phyloP scores from a whole-genome alignment of 2,113 vertebrate species.

The Phylloscopus trochilus region DNA sequence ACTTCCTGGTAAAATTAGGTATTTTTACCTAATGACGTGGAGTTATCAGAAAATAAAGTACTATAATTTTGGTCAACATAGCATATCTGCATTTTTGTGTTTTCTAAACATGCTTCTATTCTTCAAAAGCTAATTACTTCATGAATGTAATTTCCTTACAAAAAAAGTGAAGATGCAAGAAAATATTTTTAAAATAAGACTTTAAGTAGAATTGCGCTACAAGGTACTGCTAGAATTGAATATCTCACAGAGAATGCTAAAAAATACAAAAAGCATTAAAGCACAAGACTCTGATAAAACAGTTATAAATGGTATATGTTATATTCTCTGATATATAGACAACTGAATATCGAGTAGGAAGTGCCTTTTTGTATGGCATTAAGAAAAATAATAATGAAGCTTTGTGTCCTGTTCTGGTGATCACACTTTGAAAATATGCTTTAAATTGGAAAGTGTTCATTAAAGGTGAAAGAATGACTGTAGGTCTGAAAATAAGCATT shows the following conservation, averaged over 20 bases:
- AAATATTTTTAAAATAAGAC: not conserved
- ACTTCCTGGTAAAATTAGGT: not conserved
- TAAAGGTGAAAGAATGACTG: not conserved
- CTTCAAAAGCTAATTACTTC: not conserved
- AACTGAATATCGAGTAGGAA: not conserved
- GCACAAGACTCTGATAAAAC: not conserved
- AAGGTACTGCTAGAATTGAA: not conserved
- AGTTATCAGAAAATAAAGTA: not conserved
- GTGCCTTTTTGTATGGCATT: not conserved
- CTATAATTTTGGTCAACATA: not conserved
- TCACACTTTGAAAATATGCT: not conserved
- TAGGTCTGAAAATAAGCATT: not conserved
- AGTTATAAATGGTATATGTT: not conserved
- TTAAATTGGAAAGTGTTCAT: not conserved
- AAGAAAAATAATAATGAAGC: not conserved
- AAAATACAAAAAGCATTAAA: not conserved
- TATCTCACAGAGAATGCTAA: not conserved
- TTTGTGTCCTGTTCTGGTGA: not conserved
- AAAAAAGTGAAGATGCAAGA: not conserved
- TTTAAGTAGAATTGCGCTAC: not conserved
- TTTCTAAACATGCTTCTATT: not conserved
- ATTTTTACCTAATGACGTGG: not conserved
- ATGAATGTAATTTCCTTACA: not conserved
- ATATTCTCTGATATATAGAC: not conserved
- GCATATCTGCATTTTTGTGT: not conserved